Base-by-base conservation (phyloP, 2,797 vertebrate genomes). In the Crax fasciolata region DNA sequence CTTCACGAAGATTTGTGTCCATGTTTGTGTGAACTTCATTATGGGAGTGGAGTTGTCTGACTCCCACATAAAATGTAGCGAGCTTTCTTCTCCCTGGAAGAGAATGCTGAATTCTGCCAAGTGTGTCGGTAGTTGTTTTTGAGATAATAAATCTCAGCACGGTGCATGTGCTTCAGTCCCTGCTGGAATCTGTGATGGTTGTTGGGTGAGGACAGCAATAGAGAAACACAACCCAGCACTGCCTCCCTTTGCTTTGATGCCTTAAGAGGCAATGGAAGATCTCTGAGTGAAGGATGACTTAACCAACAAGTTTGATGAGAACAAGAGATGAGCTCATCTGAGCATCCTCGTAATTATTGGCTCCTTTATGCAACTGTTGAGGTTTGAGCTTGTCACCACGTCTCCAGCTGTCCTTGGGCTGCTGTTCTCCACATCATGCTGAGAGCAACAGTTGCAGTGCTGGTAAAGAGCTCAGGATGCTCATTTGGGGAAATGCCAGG, bases 341-440 rank as follows among this genome's bases (percentile, higher is more conserved):
- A 74, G 24, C 49, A 14, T 43, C 52, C 21, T 48, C 10, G 13
- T 28, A 58, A 73, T n/a, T 0, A 3, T 63, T 61, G 76, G 9
- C 13, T 84, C 12, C 30, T 58, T 25, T 3, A 1, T 24, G 43
- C 48, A 59, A 2, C 49, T 66, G 54, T 17, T 46, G 80, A 32
- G 46, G n/a, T 23, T 23, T 21, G 73, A 84, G 61, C 21, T 63
- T 28, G 2, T 2, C 38, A 61, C 55, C 11, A 3, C 2, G 0
- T 74, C 49, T 59, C 30, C 54, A 28, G 9, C 51, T 39, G 28
- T 24, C 17, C 21, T 25, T 17, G 24, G 17, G 38, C 35, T 62
- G 28, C 7, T 55, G 24, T 23, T 32, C 35, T 61, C 39, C 0
- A 1, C 6, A 30, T 4, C 48, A 11, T 2, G 5, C 44, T 0